Evolutionary conservation across 2,113 vertebrate species (phyloP).

Genomic region (Sturnus vulgaris): DNA sequence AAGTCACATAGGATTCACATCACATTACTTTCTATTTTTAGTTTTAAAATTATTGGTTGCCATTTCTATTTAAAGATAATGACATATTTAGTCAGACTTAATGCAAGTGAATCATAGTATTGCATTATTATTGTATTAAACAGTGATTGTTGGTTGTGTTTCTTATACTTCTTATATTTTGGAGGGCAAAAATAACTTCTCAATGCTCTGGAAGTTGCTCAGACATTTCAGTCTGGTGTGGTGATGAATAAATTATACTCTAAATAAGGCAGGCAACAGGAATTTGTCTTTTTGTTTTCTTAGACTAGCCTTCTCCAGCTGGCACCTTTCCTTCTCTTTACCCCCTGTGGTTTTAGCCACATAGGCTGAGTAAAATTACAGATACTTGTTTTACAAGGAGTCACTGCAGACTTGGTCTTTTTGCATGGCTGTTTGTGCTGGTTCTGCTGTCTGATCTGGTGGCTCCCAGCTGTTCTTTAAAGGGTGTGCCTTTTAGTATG

Average conservation of each 20-base stretch:
- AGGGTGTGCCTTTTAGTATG: background rate
- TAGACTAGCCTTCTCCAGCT: background rate
- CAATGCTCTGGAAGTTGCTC: background rate
- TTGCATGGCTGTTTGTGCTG: background rate
- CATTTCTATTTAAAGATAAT: conserved; percentile 13
- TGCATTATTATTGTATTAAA: background rate
- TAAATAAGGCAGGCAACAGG: background rate
- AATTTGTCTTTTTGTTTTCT: background rate
- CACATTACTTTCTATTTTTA: background rate
- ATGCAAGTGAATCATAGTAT: conserved; percentile 8
- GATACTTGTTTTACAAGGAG: background rate
- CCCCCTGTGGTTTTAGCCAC: background rate
- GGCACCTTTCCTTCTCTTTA: background rate
- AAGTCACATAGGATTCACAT: background rate
- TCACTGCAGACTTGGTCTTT: background rate
- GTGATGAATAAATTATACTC: background rate
- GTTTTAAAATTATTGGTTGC: conserved; percentile 3
- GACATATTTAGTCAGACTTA: background rate
- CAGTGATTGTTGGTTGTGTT: background rate
- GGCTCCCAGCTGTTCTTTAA: background rate
- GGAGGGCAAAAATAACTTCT: background rate
- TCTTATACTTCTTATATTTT: background rate
- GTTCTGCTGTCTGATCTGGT: background rate
- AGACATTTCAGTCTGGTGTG: background rate
- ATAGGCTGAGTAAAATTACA: background rate